Percentiles rank a stretch among this genome's conserved stretches.
Evolutionary conservation across 2,113 vertebrate genomes (phyloP).

Genomic region (Passer montanus): DNA sequence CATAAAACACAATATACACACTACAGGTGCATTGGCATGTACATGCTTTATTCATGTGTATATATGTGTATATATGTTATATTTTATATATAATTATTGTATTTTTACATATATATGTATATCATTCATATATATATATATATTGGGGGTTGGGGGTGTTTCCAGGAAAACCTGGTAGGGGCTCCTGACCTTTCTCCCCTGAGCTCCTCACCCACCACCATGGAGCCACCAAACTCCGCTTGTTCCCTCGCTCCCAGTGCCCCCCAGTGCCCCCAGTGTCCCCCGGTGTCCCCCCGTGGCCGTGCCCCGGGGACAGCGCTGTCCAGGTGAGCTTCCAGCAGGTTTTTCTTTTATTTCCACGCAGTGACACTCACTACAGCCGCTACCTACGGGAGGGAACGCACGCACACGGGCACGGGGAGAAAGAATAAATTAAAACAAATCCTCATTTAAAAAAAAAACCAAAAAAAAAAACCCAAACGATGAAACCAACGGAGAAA

Average conservation of each 20-base stretch:
- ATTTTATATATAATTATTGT: neutral
- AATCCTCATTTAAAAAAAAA: neutral
- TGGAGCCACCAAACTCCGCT: neutral
- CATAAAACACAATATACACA: neutral
- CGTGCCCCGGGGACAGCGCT: fast-evolving
- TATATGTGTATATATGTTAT: neutral
- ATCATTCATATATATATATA: neutral
- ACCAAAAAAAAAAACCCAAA: neutral
- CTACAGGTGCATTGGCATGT: neutral
- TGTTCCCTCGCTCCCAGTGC: neutral
- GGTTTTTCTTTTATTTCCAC: conserved; percentile 65
- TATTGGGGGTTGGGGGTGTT: no score
- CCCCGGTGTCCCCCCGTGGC: no score
- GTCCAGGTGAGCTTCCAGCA: neutral
- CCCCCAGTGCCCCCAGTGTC: neutral
- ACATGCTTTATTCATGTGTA: neutral
- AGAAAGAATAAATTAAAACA: conserved; percentile 63
- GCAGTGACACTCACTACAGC: conserved; percentile 67
- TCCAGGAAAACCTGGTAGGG: fast-evolving
- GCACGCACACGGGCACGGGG: conserved; percentile 30
- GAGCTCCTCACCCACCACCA: neutral
- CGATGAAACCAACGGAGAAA: neutral
- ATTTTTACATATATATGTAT: neutral
- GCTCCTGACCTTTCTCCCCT: no score
- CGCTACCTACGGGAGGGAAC: conserved; percentile 28